These are phyloP conservation scores for Trissoscelio sp. DNA, from an alignment of 2,888 invertebrate genomes.

Conservation along the genomic window DNA sequence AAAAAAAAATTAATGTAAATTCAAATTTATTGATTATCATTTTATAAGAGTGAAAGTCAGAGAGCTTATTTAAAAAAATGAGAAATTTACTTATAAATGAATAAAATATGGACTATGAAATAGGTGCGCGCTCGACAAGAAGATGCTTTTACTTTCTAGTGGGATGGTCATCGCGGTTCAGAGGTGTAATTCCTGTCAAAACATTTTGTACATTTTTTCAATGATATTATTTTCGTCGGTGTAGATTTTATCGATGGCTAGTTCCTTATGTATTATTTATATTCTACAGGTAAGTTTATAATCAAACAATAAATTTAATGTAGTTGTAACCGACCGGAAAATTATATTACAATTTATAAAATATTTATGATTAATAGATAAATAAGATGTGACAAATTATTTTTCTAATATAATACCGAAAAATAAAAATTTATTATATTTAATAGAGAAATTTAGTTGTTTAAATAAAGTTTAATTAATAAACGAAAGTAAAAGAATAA, in stretches of 20 bases:
- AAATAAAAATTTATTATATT: too few relatives aligned
- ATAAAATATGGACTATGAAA: slow-evolving; percentile 25
- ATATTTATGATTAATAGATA: too few relatives aligned
- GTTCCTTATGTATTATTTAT: background rate
- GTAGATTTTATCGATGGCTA: background rate
- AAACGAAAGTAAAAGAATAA: too few relatives aligned
- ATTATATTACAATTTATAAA: too few relatives aligned
- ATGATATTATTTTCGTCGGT: background rate
- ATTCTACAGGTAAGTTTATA: too few relatives aligned
- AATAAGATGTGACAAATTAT: too few relatives aligned
- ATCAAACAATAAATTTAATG: too few relatives aligned
- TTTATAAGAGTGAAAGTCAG: background rate
- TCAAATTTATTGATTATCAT: background rate
- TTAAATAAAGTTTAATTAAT: too few relatives aligned
- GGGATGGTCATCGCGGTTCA: background rate
- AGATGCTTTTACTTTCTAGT: slow-evolving; percentile 39
- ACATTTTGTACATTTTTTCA: slow-evolving; percentile 9
- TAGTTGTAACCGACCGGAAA: too few relatives aligned
- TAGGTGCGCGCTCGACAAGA: slow-evolving; percentile 2
- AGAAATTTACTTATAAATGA: slow-evolving; percentile 18
- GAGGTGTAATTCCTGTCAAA: slow-evolving; percentile 4
- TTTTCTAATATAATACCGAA: too few relatives aligned
- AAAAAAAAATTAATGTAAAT: too few relatives aligned
- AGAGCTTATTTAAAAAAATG: background rate
- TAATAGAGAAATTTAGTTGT: too few relatives aligned